These are phyloP conservation scores for Melanogrammus aeglefinus DNA, from an alignment of 2,797 vertebrate genomes.

Conservation along the genomic window DNA sequence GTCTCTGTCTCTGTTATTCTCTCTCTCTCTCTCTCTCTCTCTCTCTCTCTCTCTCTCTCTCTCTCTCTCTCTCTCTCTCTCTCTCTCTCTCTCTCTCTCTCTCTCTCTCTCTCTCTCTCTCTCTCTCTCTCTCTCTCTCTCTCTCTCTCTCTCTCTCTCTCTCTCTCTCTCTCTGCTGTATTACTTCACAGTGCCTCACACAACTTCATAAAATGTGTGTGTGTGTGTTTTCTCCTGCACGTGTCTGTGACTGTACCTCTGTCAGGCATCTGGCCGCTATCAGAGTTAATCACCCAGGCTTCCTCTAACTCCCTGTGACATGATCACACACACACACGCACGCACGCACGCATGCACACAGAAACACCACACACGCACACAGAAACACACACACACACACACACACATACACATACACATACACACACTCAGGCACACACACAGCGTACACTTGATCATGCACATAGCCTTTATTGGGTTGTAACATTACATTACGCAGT, in stretches of 20 bases:
- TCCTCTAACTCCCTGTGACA: constrained; percentile 53
- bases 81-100: neutral
- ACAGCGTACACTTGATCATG: too few relatives aligned
- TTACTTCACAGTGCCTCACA: constrained; percentile 15
- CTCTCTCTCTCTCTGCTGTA: constrained; percentile 11
- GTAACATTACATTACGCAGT: constrained; percentile 28
- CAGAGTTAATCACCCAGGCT: constrained; percentile 68
- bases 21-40: too few relatives aligned
- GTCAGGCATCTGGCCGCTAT: constrained; percentile 65
- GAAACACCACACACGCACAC: neutral
- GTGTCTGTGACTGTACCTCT: constrained; percentile 40
- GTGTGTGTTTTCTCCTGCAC: constrained; percentile 13
- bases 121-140: neutral
- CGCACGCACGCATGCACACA: neutral
- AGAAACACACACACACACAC: neutral
- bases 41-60: neutral
- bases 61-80: constrained; percentile 9
- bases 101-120: constrained; percentile 13
- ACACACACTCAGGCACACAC: neutral
- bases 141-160: constrained; percentile 13
- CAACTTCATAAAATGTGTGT: neutral
- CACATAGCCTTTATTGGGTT: constrained; percentile 31
- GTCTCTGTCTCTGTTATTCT: too few relatives aligned
- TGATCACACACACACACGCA: constrained; percentile 11
- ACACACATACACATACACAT: neutral